Conservation (phyloP, 2,113 vertebrate species). For the Lasiurus cinereus region DNA sequence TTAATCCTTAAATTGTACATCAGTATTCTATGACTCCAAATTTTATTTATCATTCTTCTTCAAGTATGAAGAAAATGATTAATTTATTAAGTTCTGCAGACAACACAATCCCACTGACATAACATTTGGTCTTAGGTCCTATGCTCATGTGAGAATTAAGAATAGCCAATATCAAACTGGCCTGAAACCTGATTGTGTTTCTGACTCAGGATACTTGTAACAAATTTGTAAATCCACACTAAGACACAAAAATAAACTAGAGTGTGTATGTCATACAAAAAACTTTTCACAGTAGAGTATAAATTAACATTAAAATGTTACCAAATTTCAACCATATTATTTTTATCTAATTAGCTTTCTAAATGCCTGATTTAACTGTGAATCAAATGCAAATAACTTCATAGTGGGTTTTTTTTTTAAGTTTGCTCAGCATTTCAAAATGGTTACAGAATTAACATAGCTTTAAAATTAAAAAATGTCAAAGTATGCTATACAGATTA, state of each 20-base stretch:
- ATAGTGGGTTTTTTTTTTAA: constrained; percentile 48
- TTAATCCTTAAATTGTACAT: constrained; percentile 76
- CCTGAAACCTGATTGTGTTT: constrained; percentile 78
- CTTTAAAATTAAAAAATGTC: constrained; percentile 69
- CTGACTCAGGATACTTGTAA: constrained; percentile 82
- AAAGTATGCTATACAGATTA: constrained; percentile 87
- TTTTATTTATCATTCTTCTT: constrained; percentile 69
- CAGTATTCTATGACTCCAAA: constrained; percentile 69
- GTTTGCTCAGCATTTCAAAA: constrained; percentile 83
- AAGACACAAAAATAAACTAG: constrained; percentile 84
- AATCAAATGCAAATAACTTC: constrained; percentile 72
- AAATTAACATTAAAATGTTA: constrained; percentile 76
- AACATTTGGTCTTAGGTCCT: constrained; percentile 78
- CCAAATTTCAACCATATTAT: constrained; percentile 71
- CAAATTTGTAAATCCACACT: constrained; percentile 77
- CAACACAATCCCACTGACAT: constrained; percentile 83
- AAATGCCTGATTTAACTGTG: constrained; percentile 55
- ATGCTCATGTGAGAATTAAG: constrained; percentile 80
- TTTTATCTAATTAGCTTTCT: constrained; percentile 63
- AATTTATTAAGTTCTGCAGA: constrained; percentile 82
- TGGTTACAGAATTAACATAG: constrained; percentile 81
- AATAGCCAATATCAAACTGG: constrained; percentile 81
- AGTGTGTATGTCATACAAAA: constrained; percentile 77
- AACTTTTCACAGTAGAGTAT: constrained; percentile 77
- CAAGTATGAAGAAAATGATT: constrained; percentile 82